Conservation (phyloP, 2,888 invertebrate genomes). For the Gisinianus flammeolus region DNA sequence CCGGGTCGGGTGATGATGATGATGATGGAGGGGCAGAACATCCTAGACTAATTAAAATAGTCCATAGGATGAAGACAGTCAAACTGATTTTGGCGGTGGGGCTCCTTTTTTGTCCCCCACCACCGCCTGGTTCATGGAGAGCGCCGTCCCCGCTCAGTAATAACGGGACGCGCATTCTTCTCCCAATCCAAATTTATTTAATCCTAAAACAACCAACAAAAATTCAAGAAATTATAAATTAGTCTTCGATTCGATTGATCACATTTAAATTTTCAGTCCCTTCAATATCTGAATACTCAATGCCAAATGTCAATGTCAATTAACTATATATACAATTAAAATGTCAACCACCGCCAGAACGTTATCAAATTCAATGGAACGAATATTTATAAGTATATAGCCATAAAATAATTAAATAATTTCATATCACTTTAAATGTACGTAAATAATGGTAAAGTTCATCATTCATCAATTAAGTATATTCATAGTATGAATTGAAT, state of each 20-base stretch:
- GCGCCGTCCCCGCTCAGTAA: slow-evolving; percentile 36
- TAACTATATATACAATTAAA: too few species aligned
- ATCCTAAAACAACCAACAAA: slow-evolving; percentile 23
- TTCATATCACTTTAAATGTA: not conserved
- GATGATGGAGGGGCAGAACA: slow-evolving; percentile 24
- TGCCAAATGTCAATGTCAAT: too few species aligned
- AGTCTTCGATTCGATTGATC: not conserved
- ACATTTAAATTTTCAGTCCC: too few species aligned
- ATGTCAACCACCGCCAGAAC: too few species aligned
- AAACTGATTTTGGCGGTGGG: slow-evolving; percentile 15
- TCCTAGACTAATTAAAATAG: slow-evolving; percentile 30
- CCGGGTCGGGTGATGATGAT: slow-evolving; percentile 2
- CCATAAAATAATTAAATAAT: not conserved
- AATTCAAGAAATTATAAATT: not conserved
- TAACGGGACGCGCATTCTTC: slow-evolving; percentile 42
- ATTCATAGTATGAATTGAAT: not conserved
- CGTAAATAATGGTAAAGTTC: not conserved
- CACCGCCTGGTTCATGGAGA: slow-evolving; percentile 2
- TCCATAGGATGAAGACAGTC: slow-evolving; percentile 32
- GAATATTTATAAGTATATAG: not conserved
- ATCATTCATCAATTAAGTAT: not conserved
- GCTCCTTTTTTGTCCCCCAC: not conserved
- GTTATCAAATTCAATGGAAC: too few species aligned
- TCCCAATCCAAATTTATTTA: slow-evolving; percentile 20
- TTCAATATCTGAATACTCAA: too few species aligned